A percentile compares a stretch with the other conserved stretches of the same genome.
Evolutionary conservation across 2,888 invertebrate genomes (phyloP).

Genomic region (Polydesmus complanatus): DNA sequence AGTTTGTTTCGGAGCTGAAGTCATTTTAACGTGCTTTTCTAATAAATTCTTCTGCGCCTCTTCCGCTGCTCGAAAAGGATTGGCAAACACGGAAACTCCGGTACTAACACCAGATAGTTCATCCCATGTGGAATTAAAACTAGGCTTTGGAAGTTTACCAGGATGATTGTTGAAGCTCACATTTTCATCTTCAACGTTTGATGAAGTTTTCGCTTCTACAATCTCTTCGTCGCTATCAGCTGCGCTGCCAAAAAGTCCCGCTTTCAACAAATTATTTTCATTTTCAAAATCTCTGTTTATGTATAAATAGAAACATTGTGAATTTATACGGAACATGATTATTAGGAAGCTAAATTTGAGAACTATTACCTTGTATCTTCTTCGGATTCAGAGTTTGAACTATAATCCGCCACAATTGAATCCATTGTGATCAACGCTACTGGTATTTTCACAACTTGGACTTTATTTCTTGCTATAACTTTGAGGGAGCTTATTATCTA

Average conservation of each 20-base stretch:
- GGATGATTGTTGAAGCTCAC: slow-evolving; percentile 3
- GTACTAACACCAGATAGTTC: neutral
- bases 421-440: no score
- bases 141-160: slow-evolving; percentile 11
- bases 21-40: slow-evolving; percentile 88
- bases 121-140: neutral
- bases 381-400: slow-evolving; percentile 25
- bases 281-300: no score
- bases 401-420: slow-evolving; percentile 30
- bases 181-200: slow-evolving; percentile 10
- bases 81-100: slow-evolving; percentile 59
- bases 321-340: no score
- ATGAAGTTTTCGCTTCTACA: slow-evolving; percentile 12
- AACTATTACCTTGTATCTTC: no score
- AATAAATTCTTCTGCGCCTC: slow-evolving; percentile 69
- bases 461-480: no score
- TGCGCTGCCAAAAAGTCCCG: neutral
- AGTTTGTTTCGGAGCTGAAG: slow-evolving; percentile 49
- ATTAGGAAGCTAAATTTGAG: no score
- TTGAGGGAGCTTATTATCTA: no score
- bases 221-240: slow-evolving; percentile 21
- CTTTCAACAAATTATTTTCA: neutral
- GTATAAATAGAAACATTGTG: no score
- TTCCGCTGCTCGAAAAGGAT: slow-evolving; percentile 74
- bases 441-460: no score